These are phyloP conservation scores for Sebastes elongatus DNA, from an alignment of 2,797 vertebrate species.

Conservation along the genomic window DNA sequence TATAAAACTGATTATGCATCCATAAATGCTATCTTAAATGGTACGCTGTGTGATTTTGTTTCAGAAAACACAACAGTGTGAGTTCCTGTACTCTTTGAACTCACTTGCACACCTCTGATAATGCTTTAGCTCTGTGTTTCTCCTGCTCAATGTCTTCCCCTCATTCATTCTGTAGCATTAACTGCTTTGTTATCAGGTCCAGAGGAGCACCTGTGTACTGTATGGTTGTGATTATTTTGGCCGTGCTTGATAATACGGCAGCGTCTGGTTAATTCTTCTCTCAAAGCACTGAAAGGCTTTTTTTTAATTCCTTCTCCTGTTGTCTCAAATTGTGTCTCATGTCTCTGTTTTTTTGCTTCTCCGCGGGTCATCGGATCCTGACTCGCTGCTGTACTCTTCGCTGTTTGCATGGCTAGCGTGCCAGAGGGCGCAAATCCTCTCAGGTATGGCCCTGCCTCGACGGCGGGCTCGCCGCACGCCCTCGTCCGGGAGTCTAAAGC, in stretches of 20 bases:
- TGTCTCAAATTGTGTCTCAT: slow-evolving; percentile 60
- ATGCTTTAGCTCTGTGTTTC: not conserved
- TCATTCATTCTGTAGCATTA: slow-evolving; percentile 24
- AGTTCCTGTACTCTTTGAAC: not conserved
- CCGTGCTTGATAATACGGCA: slow-evolving; percentile 2
- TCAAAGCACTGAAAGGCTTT: not conserved
- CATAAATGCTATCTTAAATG: not conserved
- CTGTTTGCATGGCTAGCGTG: slow-evolving; percentile 80
- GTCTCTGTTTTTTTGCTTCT: slow-evolving; percentile 55
- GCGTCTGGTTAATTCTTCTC: not conserved
- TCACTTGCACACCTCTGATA: not conserved
- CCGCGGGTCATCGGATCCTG: slow-evolving; percentile 70
- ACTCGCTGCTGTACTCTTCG: slow-evolving; percentile 62
- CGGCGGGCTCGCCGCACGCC: slow-evolving; percentile 4
- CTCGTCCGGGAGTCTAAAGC: slow-evolving; percentile 78
- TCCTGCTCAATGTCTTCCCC: slow-evolving; percentile 61
- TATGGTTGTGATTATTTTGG: slow-evolving; percentile 20
- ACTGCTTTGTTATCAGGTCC: slow-evolving; percentile 14
- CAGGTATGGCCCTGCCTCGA: slow-evolving; percentile 58
- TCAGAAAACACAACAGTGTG: not conserved
- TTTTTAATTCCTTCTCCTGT: slow-evolving; percentile 21
- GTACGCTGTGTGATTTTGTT: not conserved
- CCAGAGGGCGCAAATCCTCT: slow-evolving; percentile 69
- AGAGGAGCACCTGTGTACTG: slow-evolving; percentile 9
- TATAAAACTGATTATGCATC: not conserved